These are phyloP conservation scores for Andrena praecox DNA, from an alignment of 2,888 invertebrate genomes.

Conservation along the genomic window DNA sequence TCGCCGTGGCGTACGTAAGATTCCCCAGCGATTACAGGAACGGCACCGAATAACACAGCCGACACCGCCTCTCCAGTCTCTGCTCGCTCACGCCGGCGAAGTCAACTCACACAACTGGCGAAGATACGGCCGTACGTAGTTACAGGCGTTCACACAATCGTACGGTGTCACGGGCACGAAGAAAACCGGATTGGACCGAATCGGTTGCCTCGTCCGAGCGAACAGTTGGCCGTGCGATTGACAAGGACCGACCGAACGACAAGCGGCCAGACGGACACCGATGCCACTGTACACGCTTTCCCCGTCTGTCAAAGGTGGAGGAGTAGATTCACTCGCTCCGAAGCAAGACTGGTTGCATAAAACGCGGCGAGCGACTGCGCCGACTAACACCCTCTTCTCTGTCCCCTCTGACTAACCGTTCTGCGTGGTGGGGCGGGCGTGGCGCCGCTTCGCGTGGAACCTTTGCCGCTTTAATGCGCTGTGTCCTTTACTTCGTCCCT, in stretches of 20 bases:
- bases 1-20: conserved; percentile 41
- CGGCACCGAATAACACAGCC: conserved; percentile 51
- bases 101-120: conserved; percentile 51
- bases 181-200: conserved; percentile 49
- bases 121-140: conserved; percentile 24
- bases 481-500: conserved; percentile 34
- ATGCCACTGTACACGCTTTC: conserved; percentile 74
- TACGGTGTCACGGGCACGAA: conserved; percentile 36
- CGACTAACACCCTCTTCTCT: conserved; percentile 73
- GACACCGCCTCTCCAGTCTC: conserved; percentile 64
- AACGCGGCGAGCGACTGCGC: conserved; percentile 83
- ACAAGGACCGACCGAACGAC: conserved; percentile 56
- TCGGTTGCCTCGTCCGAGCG: conserved; percentile 36
- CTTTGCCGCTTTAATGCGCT: conserved; percentile 60
- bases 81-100: conserved; percentile 58
- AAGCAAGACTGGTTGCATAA: conserved; percentile 84
- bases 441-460: conserved; percentile 76
- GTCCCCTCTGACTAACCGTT: conserved; percentile 15
- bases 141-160: conserved; percentile 39
- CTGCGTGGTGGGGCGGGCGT: conserved; percentile 80
- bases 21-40: conserved; percentile 34
- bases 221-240: conserved; percentile 47
- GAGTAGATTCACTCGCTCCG: conserved; percentile 80
- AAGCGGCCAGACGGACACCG: conserved; percentile 63
- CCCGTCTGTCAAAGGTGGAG: conserved; percentile 76